Base-by-base conservation (phyloP, 2,797 vertebrate genomes). In the Clarias pachynema region DNA sequence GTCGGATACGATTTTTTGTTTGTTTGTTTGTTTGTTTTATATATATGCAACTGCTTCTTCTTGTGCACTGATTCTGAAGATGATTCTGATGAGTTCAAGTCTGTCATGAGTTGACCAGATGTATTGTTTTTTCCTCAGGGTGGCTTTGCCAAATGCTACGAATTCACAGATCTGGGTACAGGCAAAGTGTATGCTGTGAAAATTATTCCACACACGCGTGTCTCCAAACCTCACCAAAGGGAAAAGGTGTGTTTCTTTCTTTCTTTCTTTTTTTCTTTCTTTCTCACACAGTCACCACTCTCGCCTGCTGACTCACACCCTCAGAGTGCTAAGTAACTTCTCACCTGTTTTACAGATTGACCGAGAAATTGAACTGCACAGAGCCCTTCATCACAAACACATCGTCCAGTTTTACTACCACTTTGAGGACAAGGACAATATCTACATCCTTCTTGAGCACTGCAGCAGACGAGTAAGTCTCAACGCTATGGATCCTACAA, bases 61-160 rank as follows among this genome's bases (percentile, higher is more conserved):
- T 49, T 66, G 60, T 57, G 56, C n/a, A 24, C 31, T 60, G 57
- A 6, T 31, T 63, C 31, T 24, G 70, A 49, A 4, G 40, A 44
- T 9, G 40, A 22, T 63, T 34, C 0, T 68, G n/a, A 57, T 53
- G 79, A 72, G 65, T 29, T 22, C 56, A 79, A 2, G 8, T 22
- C 37, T 6, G 84, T 31, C 44, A 49, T 49, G 44, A 49, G 75
- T 44, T 82, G 49, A 70, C 22, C 34, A 18, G 16, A 22, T 68
- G 29, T 75, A 56, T 83, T 49, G 44, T 2, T 49, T 68, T 87
- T 20, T 80, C 34, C 5, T 62, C 89, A 97, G 96, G 96, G 96
- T 88, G 96, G 96, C 86, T 97, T 97, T 88, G 96, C 96, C 81
- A 97, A 97, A 82, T 97, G 96, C 91, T 97, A 97, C 8, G 96